Percentiles rank a stretch among this genome's conserved stretches.
Conservation (phyloP, 2,888 invertebrate species). For the Melitaea athalia region DNA sequence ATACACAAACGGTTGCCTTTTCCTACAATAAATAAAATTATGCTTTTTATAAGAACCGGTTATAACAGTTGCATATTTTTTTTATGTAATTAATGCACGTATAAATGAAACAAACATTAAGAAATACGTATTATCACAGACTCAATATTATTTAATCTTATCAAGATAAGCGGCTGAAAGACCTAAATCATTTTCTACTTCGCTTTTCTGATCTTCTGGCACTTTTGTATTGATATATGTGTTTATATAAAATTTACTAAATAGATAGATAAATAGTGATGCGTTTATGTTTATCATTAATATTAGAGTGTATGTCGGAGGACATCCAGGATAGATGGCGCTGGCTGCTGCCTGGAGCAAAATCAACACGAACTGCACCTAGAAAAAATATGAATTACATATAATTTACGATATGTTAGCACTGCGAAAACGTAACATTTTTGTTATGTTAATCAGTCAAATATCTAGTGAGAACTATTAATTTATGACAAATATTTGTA, state of each 20-base stretch:
- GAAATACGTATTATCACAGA: not conserved
- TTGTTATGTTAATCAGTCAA: no score
- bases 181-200: not conserved
- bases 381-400: constrained; percentile 38
- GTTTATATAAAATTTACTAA: constrained; percentile 53
- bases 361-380: constrained; percentile 57
- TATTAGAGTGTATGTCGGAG: constrained; percentile 48
- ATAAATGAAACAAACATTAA: not conserved
- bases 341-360: constrained; percentile 48
- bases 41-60: no score
- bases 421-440: no score
- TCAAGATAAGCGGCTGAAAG: not conserved
- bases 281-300: constrained; percentile 46
- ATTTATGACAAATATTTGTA: no score
- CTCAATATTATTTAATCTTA: not conserved
- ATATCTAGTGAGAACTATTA: no score
- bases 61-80: no score
- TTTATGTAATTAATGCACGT: not conserved
- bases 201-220: not conserved
- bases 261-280: constrained; percentile 53
- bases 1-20: no score
- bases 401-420: no score
- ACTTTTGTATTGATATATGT: constrained; percentile 37
- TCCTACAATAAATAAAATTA: no score
- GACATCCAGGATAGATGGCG: constrained; percentile 49